These are phyloP conservation scores for Rhynchomys soricoides DNA, from an alignment of 2,113 vertebrate genomes.

Conservation along the genomic window DNA sequence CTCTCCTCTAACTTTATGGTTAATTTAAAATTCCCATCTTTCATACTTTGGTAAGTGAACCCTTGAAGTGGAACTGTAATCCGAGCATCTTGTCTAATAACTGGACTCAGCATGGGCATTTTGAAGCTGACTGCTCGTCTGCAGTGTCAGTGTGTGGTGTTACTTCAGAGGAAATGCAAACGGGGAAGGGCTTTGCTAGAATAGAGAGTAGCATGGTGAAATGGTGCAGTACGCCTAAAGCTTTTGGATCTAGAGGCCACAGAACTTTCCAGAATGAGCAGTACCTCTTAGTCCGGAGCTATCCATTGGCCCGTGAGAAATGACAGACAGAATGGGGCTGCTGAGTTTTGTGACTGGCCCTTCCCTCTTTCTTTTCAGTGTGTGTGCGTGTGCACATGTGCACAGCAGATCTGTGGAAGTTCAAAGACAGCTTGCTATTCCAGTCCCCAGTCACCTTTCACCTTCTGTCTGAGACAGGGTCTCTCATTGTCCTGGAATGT, in stretches of 20 bases:
- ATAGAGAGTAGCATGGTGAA: constrained; percentile 63
- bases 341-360: not conserved
- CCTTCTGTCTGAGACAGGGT: not conserved
- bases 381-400: not conserved
- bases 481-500: not conserved
- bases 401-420: not conserved
- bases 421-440: not conserved
- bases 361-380: not conserved
- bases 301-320: not conserved
- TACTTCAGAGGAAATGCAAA: constrained; percentile 67
- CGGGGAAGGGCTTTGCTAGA: constrained; percentile 72
- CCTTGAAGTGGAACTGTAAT: constrained; percentile 81
- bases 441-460: not conserved
- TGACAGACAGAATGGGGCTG: not conserved
- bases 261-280: not conserved
- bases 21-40: constrained; percentile 79
- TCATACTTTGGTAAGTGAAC: constrained; percentile 82
- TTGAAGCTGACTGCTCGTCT: constrained; percentile 78
- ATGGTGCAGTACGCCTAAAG: constrained; percentile 72
- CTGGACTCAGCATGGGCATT: constrained; percentile 81
- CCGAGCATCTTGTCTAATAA: constrained; percentile 79
- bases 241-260: constrained; percentile 61
- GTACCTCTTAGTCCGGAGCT: fast-evolving
- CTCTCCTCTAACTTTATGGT: constrained; percentile 59
- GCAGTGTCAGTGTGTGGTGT: constrained; percentile 65